Base-by-base conservation (phyloP, 2,888 invertebrate species). In the Oscheius myriophilus region DNA sequence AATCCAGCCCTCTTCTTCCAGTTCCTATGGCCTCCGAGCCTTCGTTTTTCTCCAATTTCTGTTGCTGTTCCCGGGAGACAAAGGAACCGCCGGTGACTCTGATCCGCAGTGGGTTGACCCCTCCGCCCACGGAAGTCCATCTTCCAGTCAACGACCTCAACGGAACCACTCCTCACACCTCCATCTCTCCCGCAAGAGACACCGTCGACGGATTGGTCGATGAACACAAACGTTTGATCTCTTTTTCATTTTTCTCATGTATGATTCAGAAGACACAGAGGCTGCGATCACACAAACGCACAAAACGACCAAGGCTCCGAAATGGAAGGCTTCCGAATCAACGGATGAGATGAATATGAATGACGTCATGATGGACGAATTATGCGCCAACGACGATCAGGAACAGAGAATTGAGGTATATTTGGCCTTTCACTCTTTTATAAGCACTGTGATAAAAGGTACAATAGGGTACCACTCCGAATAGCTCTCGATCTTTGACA, bases 281-380 rank as follows among this genome's bases (percentile, higher is more conserved):
- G 61, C 46, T n/a, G 46, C 6, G 18, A 46, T 7, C 12, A 46
- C 3, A 18, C 3, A 7, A 46, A 4, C 3, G 11, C 16, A 18
- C n/a, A 46, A 18, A 4, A 46, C 46, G 33, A 9, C 49, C 25
- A 33, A 25, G 21, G 61, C 43, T 1, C 52, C 53, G n/a, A 53
- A 52, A 63, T 61, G 61, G 61, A 61, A 46, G 18, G 33, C 16
- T 26, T 33, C n/a, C n/a, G 42, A 55, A 33, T 7, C n/a, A 7
- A 14, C 52, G 21, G 64, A 64, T 25, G 53, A 42, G 11, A 52
- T 66, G 49, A 49, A 52, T 49, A 45, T 66, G 39, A 66, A 66
- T 46, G 66, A 66, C 23, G 41, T 66, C 39, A 57, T 66, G 49
- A 57, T 66, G 57, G 46, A 57, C 33, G 66, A 66, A 16, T 45